These are phyloP conservation scores for Typhlomys cinereus DNA, from an alignment of 2,113 vertebrate genomes.

Conservation along the genomic window DNA sequence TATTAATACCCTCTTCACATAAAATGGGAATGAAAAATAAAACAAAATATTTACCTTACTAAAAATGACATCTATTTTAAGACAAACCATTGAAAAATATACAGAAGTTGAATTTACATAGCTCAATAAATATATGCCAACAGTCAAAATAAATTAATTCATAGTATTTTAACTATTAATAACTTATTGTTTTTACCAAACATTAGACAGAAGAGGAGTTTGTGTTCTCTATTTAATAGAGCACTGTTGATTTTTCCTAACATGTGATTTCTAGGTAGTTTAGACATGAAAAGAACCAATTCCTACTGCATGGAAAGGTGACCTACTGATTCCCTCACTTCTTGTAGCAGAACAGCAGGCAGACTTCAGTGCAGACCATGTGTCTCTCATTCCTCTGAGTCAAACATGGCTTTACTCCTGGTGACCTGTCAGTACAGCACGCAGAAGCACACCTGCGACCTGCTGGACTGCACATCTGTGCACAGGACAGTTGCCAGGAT, in stretches of 20 bases:
- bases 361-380: not conserved
- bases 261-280: not conserved
- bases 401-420: not conserved
- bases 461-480: slow-evolving; percentile 40
- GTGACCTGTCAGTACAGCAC: not conserved
- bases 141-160: not conserved
- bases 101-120: not conserved
- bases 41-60: not conserved
- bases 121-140: not conserved
- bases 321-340: not conserved
- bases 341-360: not conserved
- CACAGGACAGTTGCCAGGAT: slow-evolving; percentile 19
- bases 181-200: not conserved
- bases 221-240: not conserved
- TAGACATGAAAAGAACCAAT: not conserved
- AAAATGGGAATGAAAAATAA: not conserved
- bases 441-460: not conserved
- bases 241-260: not conserved
- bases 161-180: not conserved
- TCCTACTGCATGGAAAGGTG: not conserved
- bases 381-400: not conserved
- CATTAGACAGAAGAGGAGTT: not conserved
- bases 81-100: not conserved
- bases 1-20: not conserved
- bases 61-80: not conserved